Percentiles rank a stretch among this genome's conserved stretches.
Evolutionary conservation across 2,797 vertebrate species (phyloP).

Genomic region (Microctenopoma lineatum): DNA sequence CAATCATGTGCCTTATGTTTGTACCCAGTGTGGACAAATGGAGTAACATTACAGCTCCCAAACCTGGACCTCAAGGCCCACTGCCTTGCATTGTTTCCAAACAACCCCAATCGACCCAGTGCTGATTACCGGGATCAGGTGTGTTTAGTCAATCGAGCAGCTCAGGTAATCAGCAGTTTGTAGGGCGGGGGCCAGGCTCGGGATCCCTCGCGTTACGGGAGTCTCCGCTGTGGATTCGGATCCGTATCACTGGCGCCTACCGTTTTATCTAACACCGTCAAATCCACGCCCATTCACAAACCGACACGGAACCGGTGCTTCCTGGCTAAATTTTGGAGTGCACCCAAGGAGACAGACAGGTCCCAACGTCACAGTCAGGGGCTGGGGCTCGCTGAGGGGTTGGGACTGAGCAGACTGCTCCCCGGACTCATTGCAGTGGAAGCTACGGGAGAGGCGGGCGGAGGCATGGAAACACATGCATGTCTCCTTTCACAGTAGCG

Average conservation of each 20-base stretch:
- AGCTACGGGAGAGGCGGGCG: conserved; percentile 50
- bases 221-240: background rate
- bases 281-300: background rate
- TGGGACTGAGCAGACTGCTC: conserved; percentile 27
- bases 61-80: too few relatives aligned
- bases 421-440: conserved; percentile 49
- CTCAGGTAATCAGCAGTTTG: too few relatives aligned
- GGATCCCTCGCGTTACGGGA: too few relatives aligned
- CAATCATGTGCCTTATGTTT: too few relatives aligned
- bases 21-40: too few relatives aligned
- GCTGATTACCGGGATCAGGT: too few relatives aligned
- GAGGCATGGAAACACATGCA: conserved; percentile 52
- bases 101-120: too few relatives aligned
- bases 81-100: too few relatives aligned
- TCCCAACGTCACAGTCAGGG: conserved; percentile 59
- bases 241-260: background rate
- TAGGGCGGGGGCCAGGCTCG: too few relatives aligned
- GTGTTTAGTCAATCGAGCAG: too few relatives aligned
- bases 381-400: conserved; percentile 52
- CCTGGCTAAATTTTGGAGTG: background rate
- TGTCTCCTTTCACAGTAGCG: conserved; percentile 23
- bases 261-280: too few relatives aligned
- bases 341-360: conserved; percentile 16
- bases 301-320: background rate
- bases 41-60: too few relatives aligned